Conservation (phyloP, 2,888 invertebrate species). For the Pharmacophagus antenor region DNA sequence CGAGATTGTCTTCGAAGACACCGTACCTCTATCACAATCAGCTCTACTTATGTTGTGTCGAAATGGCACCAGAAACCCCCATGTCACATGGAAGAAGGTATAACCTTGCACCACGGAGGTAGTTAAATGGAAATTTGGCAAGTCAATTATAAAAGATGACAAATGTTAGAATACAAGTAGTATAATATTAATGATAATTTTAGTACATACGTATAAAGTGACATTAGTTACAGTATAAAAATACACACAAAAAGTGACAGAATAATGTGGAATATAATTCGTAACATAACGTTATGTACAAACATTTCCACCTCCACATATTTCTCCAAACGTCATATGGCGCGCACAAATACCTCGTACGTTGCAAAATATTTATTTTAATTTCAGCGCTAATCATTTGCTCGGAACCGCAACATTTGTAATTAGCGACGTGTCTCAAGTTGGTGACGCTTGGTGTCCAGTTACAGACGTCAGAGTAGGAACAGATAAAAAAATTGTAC, state of each 20-base stretch:
- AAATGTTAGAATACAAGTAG: no score
- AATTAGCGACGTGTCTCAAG: neutral
- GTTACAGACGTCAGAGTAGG: neutral
- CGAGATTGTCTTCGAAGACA: no score
- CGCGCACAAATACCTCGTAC: neutral
- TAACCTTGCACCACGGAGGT: no score
- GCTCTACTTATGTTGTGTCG: no score
- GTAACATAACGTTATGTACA: neutral
- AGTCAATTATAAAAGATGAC: no score
- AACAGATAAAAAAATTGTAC: neutral
- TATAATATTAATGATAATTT: neutral
- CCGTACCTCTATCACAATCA: no score
- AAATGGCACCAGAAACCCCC: no score
- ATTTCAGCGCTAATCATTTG: neutral
- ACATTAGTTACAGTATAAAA: neutral
- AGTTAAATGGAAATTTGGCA: no score
- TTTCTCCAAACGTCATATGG: neutral
- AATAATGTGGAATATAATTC: neutral
- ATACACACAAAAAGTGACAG: neutral
- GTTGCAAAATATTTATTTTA: neutral
- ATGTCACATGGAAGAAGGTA: no score
- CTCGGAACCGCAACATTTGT: neutral
- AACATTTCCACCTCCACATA: neutral
- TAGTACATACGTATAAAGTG: neutral
- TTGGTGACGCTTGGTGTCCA: neutral